phyloP scores from a whole-genome alignment of 2,113 vertebrate genomes.

The Brachyistius frenatus region DNA sequence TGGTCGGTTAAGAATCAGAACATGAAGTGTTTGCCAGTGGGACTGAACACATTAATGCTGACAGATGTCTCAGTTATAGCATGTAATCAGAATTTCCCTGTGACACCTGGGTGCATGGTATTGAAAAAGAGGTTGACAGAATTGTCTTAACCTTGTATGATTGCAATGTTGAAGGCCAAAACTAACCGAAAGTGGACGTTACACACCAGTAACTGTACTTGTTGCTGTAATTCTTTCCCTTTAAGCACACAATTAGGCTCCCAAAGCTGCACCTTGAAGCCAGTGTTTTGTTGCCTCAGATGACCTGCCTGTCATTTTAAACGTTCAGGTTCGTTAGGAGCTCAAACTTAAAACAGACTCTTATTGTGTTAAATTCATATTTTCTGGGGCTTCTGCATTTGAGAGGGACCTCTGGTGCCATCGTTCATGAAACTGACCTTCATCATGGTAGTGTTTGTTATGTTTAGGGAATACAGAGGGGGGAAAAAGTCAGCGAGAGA shows the following conservation, averaged over 20 bases:
- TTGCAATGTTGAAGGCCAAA: neutral
- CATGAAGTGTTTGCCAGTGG: slow-evolving; percentile 48
- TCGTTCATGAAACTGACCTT: slow-evolving; percentile 47
- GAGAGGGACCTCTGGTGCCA: slow-evolving; percentile 13
- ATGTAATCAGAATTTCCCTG: slow-evolving; percentile 25
- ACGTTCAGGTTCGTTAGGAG: slow-evolving; percentile 13
- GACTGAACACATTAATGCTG: slow-evolving; percentile 45
- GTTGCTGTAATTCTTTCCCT: neutral
- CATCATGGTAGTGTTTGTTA: slow-evolving; percentile 39
- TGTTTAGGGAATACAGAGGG: slow-evolving; percentile 52
- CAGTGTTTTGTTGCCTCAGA: neutral
- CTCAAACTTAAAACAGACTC: slow-evolving; percentile 24
- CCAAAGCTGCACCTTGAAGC: neutral
- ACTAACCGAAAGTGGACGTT: neutral
- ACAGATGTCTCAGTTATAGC: slow-evolving; percentile 48
- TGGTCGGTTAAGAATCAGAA: slow-evolving; percentile 51
- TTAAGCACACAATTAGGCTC: neutral
- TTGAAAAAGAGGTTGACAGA: neutral
- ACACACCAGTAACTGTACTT: neutral
- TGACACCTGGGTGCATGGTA: slow-evolving; percentile 4
- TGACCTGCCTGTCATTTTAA: neutral
- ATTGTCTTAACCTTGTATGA: neutral
- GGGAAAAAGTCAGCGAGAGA: slow-evolving; percentile 33
- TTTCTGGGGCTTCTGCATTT: slow-evolving; percentile 21
- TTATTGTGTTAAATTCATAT: neutral